Evolutionary conservation across 1,140 invertebrate genomes (phyloP).

Genomic region (Scaptomyza hsui): DNA sequence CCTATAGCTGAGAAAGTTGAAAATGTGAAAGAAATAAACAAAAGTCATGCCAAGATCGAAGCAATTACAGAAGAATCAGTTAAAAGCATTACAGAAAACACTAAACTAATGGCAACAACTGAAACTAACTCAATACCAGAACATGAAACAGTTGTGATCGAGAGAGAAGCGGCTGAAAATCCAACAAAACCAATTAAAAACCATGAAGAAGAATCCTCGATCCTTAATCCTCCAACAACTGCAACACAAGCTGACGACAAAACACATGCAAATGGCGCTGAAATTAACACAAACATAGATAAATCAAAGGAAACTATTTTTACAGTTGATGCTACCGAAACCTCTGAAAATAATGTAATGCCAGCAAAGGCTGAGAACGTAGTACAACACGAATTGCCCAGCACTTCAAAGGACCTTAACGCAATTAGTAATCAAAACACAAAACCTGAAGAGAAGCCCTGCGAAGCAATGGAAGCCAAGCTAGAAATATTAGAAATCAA

Average conservation of each 20-base stretch:
- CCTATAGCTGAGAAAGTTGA: conserved; percentile 1
- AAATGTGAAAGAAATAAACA: background rate
- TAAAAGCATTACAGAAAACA: background rate
- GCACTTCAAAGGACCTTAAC: conserved; percentile 20
- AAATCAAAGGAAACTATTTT: background rate
- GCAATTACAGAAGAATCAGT: background rate
- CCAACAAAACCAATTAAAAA: background rate
- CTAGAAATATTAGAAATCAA: conserved; percentile 5
- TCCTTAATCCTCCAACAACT: background rate
- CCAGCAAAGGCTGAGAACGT: conserved; percentile 2
- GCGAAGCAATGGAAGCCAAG: background rate
- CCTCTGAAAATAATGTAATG: background rate
- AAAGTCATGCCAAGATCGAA: conserved; percentile 5
- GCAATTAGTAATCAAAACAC: background rate
- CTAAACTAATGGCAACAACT: too few species aligned
- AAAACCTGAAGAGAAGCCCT: background rate
- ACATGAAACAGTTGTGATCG: background rate
- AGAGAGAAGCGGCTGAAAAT: background rate
- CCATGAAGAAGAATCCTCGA: background rate
- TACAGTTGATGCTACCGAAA: background rate
- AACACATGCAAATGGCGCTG: background rate
- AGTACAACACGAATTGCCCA: conserved; percentile 30
- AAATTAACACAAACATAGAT: background rate
- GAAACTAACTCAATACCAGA: background rate
- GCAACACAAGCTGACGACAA: background rate